Conservation (phyloP, 2,888 invertebrate species). For the Agriopis marginaria region DNA sequence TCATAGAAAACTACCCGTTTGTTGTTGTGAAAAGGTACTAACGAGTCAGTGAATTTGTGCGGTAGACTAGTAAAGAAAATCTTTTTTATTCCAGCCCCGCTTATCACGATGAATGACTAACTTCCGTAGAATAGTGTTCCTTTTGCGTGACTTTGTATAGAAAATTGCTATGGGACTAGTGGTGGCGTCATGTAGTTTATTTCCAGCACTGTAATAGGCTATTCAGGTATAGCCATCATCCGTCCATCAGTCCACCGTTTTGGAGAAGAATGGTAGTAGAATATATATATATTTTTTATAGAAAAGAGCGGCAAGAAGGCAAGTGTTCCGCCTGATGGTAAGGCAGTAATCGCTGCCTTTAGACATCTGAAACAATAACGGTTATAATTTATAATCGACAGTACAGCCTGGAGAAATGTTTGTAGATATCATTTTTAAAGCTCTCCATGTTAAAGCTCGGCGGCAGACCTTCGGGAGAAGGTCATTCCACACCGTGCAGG, state of each 20-base stretch:
- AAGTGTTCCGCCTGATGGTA: too few relatives aligned
- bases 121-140: conserved; percentile 52
- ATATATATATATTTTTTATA: too few relatives aligned
- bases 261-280: too few relatives aligned
- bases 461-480: too few relatives aligned
- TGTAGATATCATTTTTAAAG: too few relatives aligned
- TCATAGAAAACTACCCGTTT: conserved; percentile 5
- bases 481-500: too few relatives aligned
- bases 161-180: conserved; percentile 46
- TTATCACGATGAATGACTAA: conserved; percentile 55
- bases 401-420: too few relatives aligned
- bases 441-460: too few relatives aligned
- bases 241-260: neutral
- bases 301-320: too few relatives aligned
- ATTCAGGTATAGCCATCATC: conserved; percentile 34
- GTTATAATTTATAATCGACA: too few relatives aligned
- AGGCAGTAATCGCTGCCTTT: too few relatives aligned
- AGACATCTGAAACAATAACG: too few relatives aligned
- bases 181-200: conserved; percentile 30
- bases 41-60: conserved; percentile 21
- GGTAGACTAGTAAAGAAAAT: conserved; percentile 38
- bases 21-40: conserved; percentile 33
- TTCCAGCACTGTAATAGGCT: conserved; percentile 18
- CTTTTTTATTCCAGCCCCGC: conserved; percentile 47
- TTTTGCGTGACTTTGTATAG: conserved; percentile 57